These are phyloP conservation scores for Phenganax marumi DNA, from an alignment of 92 coral and sea anemone genomes.

Conservation along the genomic window DNA sequence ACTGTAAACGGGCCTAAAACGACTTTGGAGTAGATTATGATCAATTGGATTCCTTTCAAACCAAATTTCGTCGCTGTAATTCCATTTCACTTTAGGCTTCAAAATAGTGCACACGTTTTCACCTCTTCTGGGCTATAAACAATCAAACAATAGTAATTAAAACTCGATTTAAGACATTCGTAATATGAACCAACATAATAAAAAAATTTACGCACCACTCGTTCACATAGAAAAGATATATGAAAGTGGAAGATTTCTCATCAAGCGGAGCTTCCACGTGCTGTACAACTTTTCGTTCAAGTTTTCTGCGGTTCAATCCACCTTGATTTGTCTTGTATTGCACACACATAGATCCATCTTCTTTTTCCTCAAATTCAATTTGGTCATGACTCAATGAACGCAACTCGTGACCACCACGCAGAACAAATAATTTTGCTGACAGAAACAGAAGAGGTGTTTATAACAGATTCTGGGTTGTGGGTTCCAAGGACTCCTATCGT, in stretches of 20 bases:
- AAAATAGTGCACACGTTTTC: conserved; percentile 19
- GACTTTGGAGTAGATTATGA: conserved; percentile 21
- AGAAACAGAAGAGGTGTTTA: conserved; percentile 37
- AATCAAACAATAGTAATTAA: not conserved
- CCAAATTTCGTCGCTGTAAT: conserved; percentile 28
- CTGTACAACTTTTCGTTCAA: conserved; percentile 33
- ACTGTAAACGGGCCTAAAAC: conserved; percentile 35
- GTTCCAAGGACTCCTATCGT: conserved; percentile 41
- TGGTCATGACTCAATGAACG: conserved; percentile 33
- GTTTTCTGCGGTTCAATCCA: conserved; percentile 50
- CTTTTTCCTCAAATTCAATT: conserved; percentile 25
- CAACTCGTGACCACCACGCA: conserved; percentile 48
- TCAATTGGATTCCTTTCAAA: conserved; percentile 47
- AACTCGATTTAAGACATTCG: not conserved
- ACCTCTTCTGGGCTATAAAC: conserved; percentile 40
- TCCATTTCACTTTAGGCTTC: conserved; percentile 45
- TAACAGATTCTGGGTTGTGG: conserved; percentile 27
- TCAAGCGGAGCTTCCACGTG: conserved; percentile 45
- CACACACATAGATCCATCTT: not conserved
- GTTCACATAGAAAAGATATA: conserved; percentile 3
- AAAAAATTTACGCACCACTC: not conserved
- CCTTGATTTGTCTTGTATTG: conserved; percentile 54
- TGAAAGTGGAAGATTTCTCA: conserved; percentile 48
- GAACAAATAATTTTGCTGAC: conserved; percentile 38
- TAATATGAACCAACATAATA: not conserved